Evolutionary conservation across 1,140 invertebrate species (phyloP).

Genomic region (Bombus vancouverensis): DNA sequence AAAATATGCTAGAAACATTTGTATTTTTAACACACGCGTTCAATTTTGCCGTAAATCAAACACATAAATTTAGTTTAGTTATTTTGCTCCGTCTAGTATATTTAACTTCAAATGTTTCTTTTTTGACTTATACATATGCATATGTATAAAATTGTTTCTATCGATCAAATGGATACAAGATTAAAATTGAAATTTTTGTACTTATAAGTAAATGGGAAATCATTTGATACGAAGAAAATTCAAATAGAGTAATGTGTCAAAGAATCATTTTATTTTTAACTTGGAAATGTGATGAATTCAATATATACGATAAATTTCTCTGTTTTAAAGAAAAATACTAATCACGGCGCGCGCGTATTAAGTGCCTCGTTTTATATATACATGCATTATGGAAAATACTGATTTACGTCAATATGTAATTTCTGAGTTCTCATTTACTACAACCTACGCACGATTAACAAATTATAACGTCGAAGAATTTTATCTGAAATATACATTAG

Average conservation of each 20-base stretch:
- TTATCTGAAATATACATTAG: constrained; percentile 10
- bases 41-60: neutral
- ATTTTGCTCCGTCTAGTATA: neutral
- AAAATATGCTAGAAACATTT: constrained; percentile 4
- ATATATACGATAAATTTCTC: too few species aligned
- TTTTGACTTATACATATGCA: neutral
- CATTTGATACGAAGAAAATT: neutral
- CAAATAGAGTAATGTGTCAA: neutral
- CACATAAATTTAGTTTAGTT: neutral
- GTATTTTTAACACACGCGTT: neutral
- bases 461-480: constrained; percentile 1
- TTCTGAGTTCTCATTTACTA: neutral
- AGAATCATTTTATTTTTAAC: constrained; percentile 5
- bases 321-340: neutral
- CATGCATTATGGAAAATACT: neutral
- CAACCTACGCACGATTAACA: neutral
- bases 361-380: constrained; percentile 22
- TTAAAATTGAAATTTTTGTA: neutral
- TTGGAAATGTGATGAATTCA: neutral
- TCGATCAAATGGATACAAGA: neutral
- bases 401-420: neutral
- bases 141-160: neutral
- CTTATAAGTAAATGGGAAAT: neutral
- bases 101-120: neutral
- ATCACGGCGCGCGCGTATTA: neutral